Evolutionary conservation across 2,888 invertebrate genomes (phyloP).

Genomic region (Epirrhoe alternata): DNA sequence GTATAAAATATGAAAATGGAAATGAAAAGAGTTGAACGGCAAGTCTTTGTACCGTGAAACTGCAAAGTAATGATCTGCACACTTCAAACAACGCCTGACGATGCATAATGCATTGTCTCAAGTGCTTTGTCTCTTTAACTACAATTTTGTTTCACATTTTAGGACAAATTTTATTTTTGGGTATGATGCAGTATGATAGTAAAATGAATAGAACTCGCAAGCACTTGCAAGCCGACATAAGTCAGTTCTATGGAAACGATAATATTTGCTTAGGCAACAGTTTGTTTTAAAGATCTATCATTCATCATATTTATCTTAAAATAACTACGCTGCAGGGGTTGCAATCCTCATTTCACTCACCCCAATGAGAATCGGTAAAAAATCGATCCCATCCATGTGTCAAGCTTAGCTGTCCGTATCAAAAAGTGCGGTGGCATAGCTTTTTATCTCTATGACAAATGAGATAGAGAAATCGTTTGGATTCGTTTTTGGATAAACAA

Average conservation of each 20-base stretch:
- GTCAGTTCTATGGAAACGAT: background rate
- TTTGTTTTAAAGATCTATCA: conserved; percentile 19
- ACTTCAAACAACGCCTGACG: conserved; percentile 29
- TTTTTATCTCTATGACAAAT: conserved; percentile 59
- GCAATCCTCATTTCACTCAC: conserved; percentile 40
- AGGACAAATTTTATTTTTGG: too few relatives aligned
- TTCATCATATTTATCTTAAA: conserved; percentile 36
- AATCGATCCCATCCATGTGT: conserved; percentile 53
- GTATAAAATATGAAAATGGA: conserved; percentile 27
- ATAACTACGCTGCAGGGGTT: conserved; percentile 41
- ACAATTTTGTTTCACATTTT: too few relatives aligned
- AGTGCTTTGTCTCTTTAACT: conserved; percentile 5
- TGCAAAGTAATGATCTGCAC: conserved; percentile 32
- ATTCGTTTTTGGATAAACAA: conserved; percentile 20
- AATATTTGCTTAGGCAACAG: background rate
- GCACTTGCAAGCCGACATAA: background rate
- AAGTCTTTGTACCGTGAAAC: conserved; percentile 19
- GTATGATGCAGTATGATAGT: too few relatives aligned
- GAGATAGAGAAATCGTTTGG: conserved; percentile 42
- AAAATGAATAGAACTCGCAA: too few relatives aligned
- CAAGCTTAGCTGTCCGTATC: conserved; percentile 53
- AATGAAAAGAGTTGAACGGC: conserved; percentile 23
- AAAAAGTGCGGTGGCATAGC: conserved; percentile 47
- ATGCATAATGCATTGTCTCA: conserved; percentile 33
- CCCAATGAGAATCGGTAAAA: conserved; percentile 47